Base-by-base conservation (phyloP, 2,797 vertebrate species). In the Melanotaenia maccullochi region DNA sequence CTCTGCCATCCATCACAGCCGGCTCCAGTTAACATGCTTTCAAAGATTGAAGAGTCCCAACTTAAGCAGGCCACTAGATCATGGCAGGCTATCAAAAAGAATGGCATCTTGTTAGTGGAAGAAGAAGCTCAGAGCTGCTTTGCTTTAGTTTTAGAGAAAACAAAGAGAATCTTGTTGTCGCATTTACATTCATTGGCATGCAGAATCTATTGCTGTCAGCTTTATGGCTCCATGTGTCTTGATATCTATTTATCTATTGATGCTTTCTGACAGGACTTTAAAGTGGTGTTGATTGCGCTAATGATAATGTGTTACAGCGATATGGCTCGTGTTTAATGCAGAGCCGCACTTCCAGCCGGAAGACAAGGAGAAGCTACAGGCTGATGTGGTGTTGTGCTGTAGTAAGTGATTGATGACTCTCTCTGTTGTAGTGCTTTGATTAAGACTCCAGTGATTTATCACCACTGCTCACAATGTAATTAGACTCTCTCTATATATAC, bases 371-470 rank as follows among this genome's bases (percentile, higher is more conserved):
- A 85, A 55, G 58, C 80, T 77, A 76, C 73, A 56, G 73, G 76
- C 78, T 60, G 70, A 72, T 85, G 84, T 78, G 90, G 82, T 87
- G 88, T 87, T 88, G 82, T 84, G 75, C 84, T 83, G 74, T 66
- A 76, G 49, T 67, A 78, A 88, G 88, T 93, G 91, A 95, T 93
- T 94, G 93, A 95, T 95, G 91, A 94, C 87, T 90, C 87, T 86
- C 85, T 75, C 79, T 82, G 77, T 89, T 86, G 86, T 82, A 84
- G 88, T 88, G 85, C 86, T 93, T 92, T 94, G 93, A 95, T 95
- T 94, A 94, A 91, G 89, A 87, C 78, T 57, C 78, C 40, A 63
- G 80, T 94, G 94, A 95, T 95, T 95, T 94, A 95, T 95, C 75
- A 38, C 80, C 86, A 82, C 81, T 76, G 83, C 88, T 94, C 89